These are phyloP conservation scores for Leptatherina wallacei DNA, from an alignment of 2,797 vertebrate genomes.

Conservation along the genomic window DNA sequence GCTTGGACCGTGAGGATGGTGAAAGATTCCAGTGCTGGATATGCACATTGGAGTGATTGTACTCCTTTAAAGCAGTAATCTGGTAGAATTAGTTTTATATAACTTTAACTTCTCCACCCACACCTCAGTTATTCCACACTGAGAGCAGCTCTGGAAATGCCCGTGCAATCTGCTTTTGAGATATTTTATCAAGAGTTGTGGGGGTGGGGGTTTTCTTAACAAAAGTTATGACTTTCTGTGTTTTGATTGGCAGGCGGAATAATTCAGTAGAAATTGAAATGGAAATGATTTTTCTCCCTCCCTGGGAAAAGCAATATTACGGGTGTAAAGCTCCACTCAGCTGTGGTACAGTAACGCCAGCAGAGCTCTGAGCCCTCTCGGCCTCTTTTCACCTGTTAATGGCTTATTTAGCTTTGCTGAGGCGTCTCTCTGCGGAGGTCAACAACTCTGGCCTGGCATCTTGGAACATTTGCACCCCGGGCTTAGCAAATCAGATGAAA, in stretches of 20 bases:
- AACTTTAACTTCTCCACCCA: neutral
- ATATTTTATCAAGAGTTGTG: slow-evolving; percentile 29
- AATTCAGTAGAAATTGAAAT: slow-evolving; percentile 36
- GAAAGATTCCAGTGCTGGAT: slow-evolving; percentile 25
- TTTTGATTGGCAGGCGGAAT: slow-evolving; percentile 41
- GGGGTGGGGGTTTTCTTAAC: slow-evolving; percentile 16
- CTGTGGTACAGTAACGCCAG: neutral
- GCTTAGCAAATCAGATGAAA: slow-evolving; percentile 44
- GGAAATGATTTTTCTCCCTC: slow-evolving; percentile 14
- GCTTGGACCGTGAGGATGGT: slow-evolving; percentile 20
- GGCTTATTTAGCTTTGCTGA: slow-evolving; percentile 22
- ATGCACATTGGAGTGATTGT: slow-evolving; percentile 17
- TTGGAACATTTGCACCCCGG: slow-evolving; percentile 25
- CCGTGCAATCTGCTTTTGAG: slow-evolving; percentile 11
- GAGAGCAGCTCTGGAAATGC: slow-evolving; percentile 3
- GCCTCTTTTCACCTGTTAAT: slow-evolving; percentile 29
- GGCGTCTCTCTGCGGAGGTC: slow-evolving; percentile 13
- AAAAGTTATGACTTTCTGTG: neutral
- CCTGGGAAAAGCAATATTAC: slow-evolving; percentile 18
- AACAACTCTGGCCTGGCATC: slow-evolving; percentile 10
- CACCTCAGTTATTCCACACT: slow-evolving; percentile 22
- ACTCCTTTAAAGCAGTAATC: slow-evolving; percentile 10
- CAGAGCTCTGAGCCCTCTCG: neutral
- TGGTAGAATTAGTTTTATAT: slow-evolving; percentile 11
- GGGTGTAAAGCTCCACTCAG: neutral